Evolutionary conservation across 2,888 invertebrate genomes (phyloP), one percentile per base, ranked within the genome.

Genomic region (Caenorhabditis drosophilae): DNA sequence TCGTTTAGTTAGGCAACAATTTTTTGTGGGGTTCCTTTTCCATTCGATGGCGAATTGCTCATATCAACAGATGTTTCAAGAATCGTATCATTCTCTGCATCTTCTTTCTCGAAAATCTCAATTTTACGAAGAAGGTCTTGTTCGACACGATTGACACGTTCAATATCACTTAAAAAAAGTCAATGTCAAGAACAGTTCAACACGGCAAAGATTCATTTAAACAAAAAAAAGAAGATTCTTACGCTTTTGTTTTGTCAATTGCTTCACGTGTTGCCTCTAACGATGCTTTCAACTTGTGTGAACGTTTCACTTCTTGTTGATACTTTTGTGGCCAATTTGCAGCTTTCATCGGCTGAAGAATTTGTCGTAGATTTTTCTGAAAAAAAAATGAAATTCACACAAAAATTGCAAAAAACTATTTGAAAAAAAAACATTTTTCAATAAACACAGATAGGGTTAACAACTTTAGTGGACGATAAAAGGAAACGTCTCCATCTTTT

Each of bases 191-290:
- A n/a, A n/a, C n/a, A n/a, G n/a, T n/a, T n/a, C n/a, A n/a, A n/a
- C n/a, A n/a, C n/a, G n/a, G n/a, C n/a, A n/a, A n/a, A n/a, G n/a
- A n/a, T n/a, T n/a, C n/a, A n/a, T n/a, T n/a, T n/a, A 20, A 18
- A 40, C 40, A 40, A 20, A 40, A n/a, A n/a, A n/a, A 31, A 9
- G 31, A 31, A 12, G 7, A 25, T 40, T 25, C 40, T 52, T 22
- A 72, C 72, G 36, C 47, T 36, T 46, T 63, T 1, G 67, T 67
- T 34, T 72, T 72, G 44, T 49, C 55, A 20, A 72, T 60, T 3
- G 66, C 66, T 53, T 75, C 74, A 22, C 61, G 66, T 0, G 74
- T 72, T 2, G 74, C 70, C 26, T 70, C 70, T n/a, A 75, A 34
- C n/a, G 69, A 63, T 3, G 74, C 74, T 38, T 64, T 57, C 47